These are phyloP conservation scores for Ammodramus savannarum DNA, from an alignment of 2,113 vertebrate genomes.

Conservation along the genomic window DNA sequence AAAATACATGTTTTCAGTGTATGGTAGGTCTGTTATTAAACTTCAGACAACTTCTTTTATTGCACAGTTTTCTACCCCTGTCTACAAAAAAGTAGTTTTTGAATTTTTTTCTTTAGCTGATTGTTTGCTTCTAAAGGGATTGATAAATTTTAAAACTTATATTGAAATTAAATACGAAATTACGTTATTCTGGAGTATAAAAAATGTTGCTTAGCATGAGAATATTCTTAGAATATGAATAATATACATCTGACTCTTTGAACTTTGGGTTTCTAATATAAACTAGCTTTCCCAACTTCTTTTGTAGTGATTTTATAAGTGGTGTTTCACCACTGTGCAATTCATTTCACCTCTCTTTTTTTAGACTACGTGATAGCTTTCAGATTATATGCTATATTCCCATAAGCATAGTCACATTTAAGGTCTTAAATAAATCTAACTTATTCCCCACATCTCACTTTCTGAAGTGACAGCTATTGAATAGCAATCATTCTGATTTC, in stretches of 20 bases:
- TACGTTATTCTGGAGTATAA: neutral
- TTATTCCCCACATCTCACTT: neutral
- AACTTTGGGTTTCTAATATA: neutral
- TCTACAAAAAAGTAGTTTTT: neutral
- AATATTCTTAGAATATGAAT: neutral
- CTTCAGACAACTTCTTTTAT: neutral
- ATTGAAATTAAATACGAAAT: neutral
- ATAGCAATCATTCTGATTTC: neutral
- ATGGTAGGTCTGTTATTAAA: neutral
- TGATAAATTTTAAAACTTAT: neutral
- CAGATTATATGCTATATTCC: neutral
- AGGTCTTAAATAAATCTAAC: neutral
- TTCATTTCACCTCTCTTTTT: neutral
- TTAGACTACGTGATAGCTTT: neutral
- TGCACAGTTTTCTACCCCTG: neutral
- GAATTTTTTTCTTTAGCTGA: neutral
- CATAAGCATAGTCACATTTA: neutral
- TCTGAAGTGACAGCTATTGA: neutral
- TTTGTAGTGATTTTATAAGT: neutral
- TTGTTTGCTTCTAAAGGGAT: neutral
- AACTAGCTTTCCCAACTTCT: neutral
- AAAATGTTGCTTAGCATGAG: neutral
- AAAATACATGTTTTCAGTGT: neutral
- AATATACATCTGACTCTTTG: neutral
- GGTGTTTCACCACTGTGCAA: neutral